These are phyloP conservation scores for Drymodes brunneopygia DNA, from an alignment of 2,113 vertebrate genomes.

Conservation along the genomic window DNA sequence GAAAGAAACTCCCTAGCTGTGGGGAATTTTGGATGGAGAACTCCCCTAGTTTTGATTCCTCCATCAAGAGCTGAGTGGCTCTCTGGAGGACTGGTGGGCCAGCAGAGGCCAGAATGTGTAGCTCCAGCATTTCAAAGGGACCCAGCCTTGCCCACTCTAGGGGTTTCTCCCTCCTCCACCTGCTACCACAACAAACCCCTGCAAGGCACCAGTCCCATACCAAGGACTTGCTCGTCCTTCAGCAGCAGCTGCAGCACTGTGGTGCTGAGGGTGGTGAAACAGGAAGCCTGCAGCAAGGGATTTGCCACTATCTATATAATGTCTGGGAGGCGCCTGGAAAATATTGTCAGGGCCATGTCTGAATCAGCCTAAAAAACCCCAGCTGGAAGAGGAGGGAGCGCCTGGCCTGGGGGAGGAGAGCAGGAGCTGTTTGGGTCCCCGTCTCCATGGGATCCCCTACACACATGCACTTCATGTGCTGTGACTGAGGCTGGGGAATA, in stretches of 20 bases:
- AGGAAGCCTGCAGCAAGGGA: not conserved
- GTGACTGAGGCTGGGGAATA: not conserved
- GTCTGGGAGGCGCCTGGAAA: not conserved
- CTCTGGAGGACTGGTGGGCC: not conserved
- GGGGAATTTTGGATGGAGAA: not conserved
- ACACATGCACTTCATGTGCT: not conserved
- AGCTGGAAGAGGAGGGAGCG: not conserved
- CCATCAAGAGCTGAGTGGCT: not conserved
- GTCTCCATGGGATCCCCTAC: conserved; percentile 43
- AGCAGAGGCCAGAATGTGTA: not conserved
- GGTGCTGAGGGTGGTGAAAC: not conserved
- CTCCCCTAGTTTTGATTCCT: not conserved
- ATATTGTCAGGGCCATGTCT: not conserved
- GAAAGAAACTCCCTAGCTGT: not conserved
- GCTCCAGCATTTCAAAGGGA: not conserved
- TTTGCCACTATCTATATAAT: not conserved
- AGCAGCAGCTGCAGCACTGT: not conserved
- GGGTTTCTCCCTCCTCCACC: not conserved
- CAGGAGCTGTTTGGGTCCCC: conserved; percentile 4
- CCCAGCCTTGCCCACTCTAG: rapidly evolving
- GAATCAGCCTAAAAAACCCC: not conserved
- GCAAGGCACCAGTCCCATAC: not conserved
- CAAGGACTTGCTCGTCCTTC: not conserved
- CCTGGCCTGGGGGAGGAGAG: not conserved
- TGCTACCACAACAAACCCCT: not conserved